A percentile compares a stretch with the other conserved stretches of the same genome.
phyloP scores from a whole-genome alignment of 2,113 vertebrate genomes.

The Myrmophylax atrothorax region DNA sequence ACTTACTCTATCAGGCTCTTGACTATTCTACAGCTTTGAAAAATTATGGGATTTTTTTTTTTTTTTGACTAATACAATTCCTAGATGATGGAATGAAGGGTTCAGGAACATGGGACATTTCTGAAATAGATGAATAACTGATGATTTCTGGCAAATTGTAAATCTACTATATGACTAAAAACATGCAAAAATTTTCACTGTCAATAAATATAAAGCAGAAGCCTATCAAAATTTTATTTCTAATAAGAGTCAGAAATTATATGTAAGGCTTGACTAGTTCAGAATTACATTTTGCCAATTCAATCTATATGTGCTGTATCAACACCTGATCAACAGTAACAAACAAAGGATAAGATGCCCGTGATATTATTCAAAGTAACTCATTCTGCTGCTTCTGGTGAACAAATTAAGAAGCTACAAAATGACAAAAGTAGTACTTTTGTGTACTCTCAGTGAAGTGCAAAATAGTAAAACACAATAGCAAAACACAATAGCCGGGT shows the following conservation, averaged over 20 bases:
- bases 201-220: neutral
- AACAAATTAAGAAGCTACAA: neutral
- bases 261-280: neutral
- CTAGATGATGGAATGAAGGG: neutral
- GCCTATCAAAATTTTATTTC: neutral
- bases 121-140: slow-evolving; percentile 21
- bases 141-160: neutral
- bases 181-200: neutral
- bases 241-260: neutral
- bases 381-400: neutral
- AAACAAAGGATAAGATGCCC: fast-evolving
- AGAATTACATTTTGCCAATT: neutral
- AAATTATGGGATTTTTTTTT: neutral
- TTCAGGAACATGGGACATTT: neutral
- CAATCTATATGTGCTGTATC: neutral
- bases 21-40: neutral
- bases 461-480: neutral
- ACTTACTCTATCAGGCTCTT: neutral
- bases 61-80: neutral
- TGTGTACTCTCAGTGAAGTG: neutral
- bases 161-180: neutral
- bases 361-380: neutral
- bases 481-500: neutral
- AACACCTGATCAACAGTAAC: neutral
- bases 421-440: neutral